phyloP scores from a whole-genome alignment of 2,113 vertebrate genomes.

The Tychaedon coryphoeus region DNA sequence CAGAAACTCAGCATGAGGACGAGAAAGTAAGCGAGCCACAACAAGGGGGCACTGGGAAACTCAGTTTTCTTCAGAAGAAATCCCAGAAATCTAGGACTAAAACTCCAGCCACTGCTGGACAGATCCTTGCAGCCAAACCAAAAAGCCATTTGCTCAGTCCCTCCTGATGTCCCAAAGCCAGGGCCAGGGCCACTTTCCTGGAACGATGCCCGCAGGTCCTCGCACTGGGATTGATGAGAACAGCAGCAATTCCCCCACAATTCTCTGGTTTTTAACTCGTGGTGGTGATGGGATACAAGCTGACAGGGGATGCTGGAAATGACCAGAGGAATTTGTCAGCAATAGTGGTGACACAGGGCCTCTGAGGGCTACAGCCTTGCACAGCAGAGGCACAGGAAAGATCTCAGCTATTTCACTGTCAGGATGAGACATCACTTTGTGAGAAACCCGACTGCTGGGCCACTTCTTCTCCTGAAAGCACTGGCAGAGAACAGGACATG shows the following conservation, averaged over 20 bases:
- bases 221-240: accelerated
- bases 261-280: background rate
- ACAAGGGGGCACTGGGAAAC: background rate
- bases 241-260: background rate
- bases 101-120: background rate
- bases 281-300: background rate
- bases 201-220: background rate
- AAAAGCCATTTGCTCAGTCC: background rate
- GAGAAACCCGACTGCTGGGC: background rate
- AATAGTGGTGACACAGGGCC: background rate
- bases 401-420: background rate
- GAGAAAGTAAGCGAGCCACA: background rate
- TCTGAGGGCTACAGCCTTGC: background rate
- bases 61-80: background rate
- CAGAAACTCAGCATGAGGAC: background rate
- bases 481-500: background rate
- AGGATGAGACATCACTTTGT: background rate
- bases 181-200: background rate
- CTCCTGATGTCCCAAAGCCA: background rate
- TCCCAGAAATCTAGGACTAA: background rate
- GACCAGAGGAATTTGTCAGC: background rate
- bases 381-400: background rate
- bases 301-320: background rate
- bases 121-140: background rate
- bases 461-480: background rate